Conservation (phyloP, 2,113 vertebrate species). For the Cettia cetti region DNA sequence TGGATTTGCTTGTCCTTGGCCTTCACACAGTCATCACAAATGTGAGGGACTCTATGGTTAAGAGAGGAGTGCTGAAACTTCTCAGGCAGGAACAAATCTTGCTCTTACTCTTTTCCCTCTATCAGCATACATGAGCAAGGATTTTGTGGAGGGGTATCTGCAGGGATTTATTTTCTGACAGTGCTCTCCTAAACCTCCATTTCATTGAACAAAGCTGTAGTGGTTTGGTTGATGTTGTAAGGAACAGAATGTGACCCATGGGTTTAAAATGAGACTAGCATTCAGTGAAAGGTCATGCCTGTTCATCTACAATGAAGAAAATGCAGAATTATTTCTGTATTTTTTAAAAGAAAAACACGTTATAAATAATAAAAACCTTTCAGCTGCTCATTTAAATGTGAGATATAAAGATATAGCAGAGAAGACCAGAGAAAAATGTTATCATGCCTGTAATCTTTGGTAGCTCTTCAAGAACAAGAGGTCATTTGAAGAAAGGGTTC, state of each 20-base stretch:
- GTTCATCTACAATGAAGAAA: not conserved
- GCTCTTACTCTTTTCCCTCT: not conserved
- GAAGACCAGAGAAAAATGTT: not conserved
- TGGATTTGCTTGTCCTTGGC: not conserved
- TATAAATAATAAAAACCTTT: not conserved
- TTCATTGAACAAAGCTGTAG: not conserved
- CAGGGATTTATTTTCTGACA: not conserved
- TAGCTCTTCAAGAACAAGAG: not conserved
- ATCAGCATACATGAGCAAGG: not conserved
- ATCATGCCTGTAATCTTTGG: not conserved
- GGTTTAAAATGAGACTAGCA: not conserved
- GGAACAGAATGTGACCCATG: not conserved
- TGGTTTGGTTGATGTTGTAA: not conserved
- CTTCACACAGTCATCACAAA: not conserved
- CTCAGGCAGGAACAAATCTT: not conserved
- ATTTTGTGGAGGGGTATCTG: not conserved
- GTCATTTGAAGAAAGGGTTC: not conserved
- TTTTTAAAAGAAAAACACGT: not conserved
- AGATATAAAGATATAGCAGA: not conserved
- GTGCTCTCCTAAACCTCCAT: not conserved
- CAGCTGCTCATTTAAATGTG: not conserved
- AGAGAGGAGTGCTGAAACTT: not conserved
- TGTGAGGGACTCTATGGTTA: not conserved
- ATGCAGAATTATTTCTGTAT: not conserved
- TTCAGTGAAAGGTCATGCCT: not conserved